Base-by-base conservation (phyloP, 2,797 vertebrate species). In the Triplophysa yarkandensis region DNA sequence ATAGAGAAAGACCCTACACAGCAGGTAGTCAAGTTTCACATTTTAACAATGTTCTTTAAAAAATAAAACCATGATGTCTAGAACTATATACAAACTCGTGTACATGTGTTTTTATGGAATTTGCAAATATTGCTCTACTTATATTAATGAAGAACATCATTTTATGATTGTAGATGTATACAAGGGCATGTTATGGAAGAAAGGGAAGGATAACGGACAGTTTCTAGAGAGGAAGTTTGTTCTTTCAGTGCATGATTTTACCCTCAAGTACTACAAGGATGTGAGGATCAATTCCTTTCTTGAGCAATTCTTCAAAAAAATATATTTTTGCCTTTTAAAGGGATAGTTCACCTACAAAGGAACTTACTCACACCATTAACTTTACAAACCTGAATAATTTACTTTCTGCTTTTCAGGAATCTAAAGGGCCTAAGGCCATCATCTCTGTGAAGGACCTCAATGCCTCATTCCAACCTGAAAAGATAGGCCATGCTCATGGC, bases 181-280 rank as follows among this genome's bases (percentile, higher is more conserved):
- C 64, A 95, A 97, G 86, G 96, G 95, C 39, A 83, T 89, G 76
- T 87, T 98, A 77, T 97, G 93, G 95, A 98, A 98, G 84, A 94
- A 95, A 77, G 94, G 94, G 23, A 92, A 91, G 72, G 92, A 93
- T 66, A 95, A 90, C 1, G 80, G 80, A 0, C 92, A 94, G 74
- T 98, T 95, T 86, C 87, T 92, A 76, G 91, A 89, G 86, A 93
- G 96, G 84, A 93, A 85, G 66, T 98, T 98, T 79, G 82, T 95
- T 1, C 89, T 97, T 0, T 93, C 93, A 10, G 90, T 92, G 72
- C 87, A 50, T 41, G 95, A 97, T 76, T 95, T 95, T 11, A 89
- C 92, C 16, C 86, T 98, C 82, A 92, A 87, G 50, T 98, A 98
- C 88, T 98, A 92, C 88, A 96, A 94, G 86, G 92, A 94, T 81